Conservation (phyloP, 2,797 vertebrate genomes). For the Phrynocephalus vlangalii region DNA sequence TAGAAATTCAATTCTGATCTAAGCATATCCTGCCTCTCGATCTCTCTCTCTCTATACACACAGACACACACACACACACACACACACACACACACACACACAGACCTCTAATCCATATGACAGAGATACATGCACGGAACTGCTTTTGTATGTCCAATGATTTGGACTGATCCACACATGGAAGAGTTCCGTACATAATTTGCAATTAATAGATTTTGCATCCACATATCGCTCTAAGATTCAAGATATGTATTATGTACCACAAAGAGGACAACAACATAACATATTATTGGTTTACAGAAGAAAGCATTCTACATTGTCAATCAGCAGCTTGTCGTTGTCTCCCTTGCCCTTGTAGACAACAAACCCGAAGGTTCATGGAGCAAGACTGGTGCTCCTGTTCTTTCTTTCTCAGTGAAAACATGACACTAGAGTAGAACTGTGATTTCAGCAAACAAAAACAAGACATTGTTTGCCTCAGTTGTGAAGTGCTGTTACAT, state of each 20-base stretch:
- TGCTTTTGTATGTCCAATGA: neutral
- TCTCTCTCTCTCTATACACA: too few relatives aligned
- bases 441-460: conserved; percentile 31
- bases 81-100: too few relatives aligned
- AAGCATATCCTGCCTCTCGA: neutral
- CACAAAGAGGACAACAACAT: neutral
- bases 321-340: conserved; percentile 1
- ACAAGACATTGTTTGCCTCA: conserved; percentile 7
- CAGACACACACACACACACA: too few relatives aligned
- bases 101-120: neutral
- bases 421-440: conserved; percentile 27
- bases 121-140: neutral
- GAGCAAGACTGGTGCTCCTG: conserved; percentile 50
- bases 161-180: neutral
- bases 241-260: neutral
- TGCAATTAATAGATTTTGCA: neutral
- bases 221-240: neutral
- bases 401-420: conserved; percentile 43
- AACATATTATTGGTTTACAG: neutral
- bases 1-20: neutral
- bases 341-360: conserved; percentile 1
- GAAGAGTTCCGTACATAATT: neutral
- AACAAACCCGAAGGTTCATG: conserved; percentile 44
- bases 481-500: conserved; percentile 56
- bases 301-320: conserved; percentile 27